Evolutionary conservation across 2,113 vertebrate species (phyloP), one percentile per base, ranked within the genome.

Genomic region (Tretioscincus oriximinensis): DNA sequence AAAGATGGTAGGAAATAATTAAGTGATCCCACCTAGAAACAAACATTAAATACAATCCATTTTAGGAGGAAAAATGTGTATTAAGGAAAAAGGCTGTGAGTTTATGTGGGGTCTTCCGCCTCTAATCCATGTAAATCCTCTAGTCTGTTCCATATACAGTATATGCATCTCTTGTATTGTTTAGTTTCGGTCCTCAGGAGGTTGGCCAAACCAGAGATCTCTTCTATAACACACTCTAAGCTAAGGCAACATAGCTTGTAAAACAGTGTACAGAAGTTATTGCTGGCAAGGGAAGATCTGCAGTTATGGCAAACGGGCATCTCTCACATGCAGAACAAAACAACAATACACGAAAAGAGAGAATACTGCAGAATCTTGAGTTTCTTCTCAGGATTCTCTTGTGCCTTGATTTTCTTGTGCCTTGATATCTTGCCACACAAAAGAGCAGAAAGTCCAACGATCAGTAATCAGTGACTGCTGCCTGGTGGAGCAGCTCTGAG

Each of bases 11-110:
- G 45, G 64, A 82, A 65, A 24, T 9, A 65, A 82, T 80, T 71
- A 81, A 0, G 65, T 49, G 69, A 84, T 87, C 2, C 2, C 2
- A 20, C 35, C 70, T 78, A 69, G 72, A 77, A 76, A 84, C 66
- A 41, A 85, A 83, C 86, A 82, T 79, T 72, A 75, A 82, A 68
- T 76, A 73, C 81, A 73, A 26, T 9, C 84, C 0, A 5, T 22
- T 76, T 70, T 49, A 68, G 54, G 61, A 84, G 26, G 69, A 68
- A 0, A 0, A 45, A 14, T 5, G 58, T 21, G 41, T 9, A 31
- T 1, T 4, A 35, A 51, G 20, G 1, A 4, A 73, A 31, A 26
- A 6, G 18, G 45, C 28, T 35, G 11, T 24, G 45, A 60, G 28
- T 2, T 11, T 41, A 26, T 12, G 31, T 29, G 26, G 24, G 41